Base-by-base conservation (phyloP, 2,888 invertebrate species). In the Hirudinaria manillensis region DNA sequence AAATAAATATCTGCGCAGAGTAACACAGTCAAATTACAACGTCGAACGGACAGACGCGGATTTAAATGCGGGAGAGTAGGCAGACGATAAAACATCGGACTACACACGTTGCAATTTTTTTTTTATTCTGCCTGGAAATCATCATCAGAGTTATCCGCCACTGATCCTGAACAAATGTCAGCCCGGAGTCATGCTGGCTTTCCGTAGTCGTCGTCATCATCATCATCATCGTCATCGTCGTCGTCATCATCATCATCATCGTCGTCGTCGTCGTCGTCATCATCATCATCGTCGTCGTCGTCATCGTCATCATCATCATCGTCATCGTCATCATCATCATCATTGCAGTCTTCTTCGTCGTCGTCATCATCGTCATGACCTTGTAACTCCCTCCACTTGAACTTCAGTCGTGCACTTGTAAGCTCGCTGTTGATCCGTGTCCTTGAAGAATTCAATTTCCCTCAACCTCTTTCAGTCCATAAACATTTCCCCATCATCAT, bases 291-390 rank as follows among this genome's bases (percentile, higher is more conserved):
- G 51, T 70, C 45, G 38, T 70, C 7, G 34, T 70, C 70, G 32
- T 70, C 70, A 27, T 70, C 70, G 36, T 70, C 70, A 65, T 65
- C 27, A 24, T 24, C 27, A 10, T 19, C 66, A 13, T 27, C 21
- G 24, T 24, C 16, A 65, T 70, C 71, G 38, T 70, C 29, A 70
- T 72, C 72, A 72, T 51, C 51, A 27, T 72, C 7, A 53, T 72
- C 53, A 34, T 45, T 3, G 45, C 16, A 16, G 38, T 72, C 70
- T 34, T 70, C 70, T 21, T 70, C 45, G 45, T 71, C 71, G 24
- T 71, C 71, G 45, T 45, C 71, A 24, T 45, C 71, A 51, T 45
- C 71, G 24, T 45, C 71, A 71, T 24, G 53, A 53, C 27, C 38
- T 38, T 21, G 45, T 38, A 16, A 53, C 4, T 38, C 7, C 36